These are phyloP conservation scores for Selene dorsalis DNA, from an alignment of 2,797 vertebrate genomes.

Conservation along the genomic window DNA sequence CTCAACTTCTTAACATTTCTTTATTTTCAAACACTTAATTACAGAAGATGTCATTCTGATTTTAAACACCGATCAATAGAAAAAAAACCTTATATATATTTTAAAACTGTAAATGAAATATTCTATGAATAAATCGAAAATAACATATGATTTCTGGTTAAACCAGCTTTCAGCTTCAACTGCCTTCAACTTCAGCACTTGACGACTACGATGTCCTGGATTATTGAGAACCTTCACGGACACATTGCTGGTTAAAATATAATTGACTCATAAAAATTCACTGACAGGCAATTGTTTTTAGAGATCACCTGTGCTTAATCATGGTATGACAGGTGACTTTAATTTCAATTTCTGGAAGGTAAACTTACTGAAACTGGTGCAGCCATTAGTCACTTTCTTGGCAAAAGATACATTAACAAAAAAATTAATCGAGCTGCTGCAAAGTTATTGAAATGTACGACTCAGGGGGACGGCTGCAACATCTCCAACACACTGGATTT, in stretches of 20 bases:
- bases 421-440: background rate
- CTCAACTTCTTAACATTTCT: background rate
- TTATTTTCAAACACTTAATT: slow-evolving; percentile 1
- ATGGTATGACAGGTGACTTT: background rate
- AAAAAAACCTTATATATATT: background rate
- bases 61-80: background rate
- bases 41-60: background rate
- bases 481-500: slow-evolving; percentile 6
- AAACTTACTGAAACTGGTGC: background rate
- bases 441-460: slow-evolving; percentile 3
- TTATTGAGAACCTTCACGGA: no score
- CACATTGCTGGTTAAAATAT: no score
- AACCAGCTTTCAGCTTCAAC: no score
- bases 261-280: slow-evolving; percentile 2
- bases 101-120: background rate
- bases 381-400: background rate
- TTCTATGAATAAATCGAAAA: background rate
- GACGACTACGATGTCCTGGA: no score
- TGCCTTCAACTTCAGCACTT: no score
- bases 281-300: background rate
- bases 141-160: background rate
- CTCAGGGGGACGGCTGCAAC: background rate
- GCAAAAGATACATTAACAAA: slow-evolving; percentile 5
- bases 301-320: slow-evolving; percentile 8
- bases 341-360: slow-evolving; percentile 2